Conservation (phyloP, 1,140 invertebrate genomes). For the Latrodectus geometricus region DNA sequence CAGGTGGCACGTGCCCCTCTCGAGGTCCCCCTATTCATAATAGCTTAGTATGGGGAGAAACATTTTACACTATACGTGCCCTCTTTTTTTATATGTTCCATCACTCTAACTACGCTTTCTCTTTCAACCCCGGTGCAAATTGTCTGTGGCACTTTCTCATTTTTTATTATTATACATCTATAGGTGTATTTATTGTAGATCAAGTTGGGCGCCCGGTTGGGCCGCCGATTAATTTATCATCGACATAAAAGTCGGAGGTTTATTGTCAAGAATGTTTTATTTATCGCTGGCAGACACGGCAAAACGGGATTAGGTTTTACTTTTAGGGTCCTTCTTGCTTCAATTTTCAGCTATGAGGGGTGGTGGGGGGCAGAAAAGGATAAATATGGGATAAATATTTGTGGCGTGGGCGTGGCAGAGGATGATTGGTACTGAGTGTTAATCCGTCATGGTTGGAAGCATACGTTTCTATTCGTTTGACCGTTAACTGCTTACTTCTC, state of each 20-base stretch:
- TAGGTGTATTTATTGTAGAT: not conserved
- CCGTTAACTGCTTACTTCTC: not conserved
- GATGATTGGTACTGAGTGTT: not conserved
- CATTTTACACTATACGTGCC: slow-evolving; percentile 1
- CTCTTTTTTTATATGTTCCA: not conserved
- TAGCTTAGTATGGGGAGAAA: not conserved
- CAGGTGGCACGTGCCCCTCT: slow-evolving; percentile 20
- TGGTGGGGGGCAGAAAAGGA: not conserved
- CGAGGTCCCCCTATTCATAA: not conserved
- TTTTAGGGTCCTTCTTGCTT: not conserved
- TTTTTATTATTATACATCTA: slow-evolving; percentile 26
- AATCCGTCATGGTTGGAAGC: not conserved
- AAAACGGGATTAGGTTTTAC: not conserved
- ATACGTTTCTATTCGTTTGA: not conserved
- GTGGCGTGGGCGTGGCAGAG: not conserved
- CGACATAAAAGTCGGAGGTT: slow-evolving; percentile 45
- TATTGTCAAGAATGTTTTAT: slow-evolving; percentile 3
- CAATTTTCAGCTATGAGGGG: not conserved
- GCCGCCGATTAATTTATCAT: slow-evolving; percentile 48
- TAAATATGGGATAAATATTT: slow-evolving; percentile 1
- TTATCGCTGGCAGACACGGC: slow-evolving; percentile 10
- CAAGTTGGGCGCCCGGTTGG: not conserved
- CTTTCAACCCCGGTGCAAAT: slow-evolving; percentile 1
- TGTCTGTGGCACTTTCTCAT: slow-evolving; percentile 7
- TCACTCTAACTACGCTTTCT: not conserved